Evolutionary conservation across 1,140 invertebrate genomes (phyloP).

Genomic region (Trissolcus basalis): DNA sequence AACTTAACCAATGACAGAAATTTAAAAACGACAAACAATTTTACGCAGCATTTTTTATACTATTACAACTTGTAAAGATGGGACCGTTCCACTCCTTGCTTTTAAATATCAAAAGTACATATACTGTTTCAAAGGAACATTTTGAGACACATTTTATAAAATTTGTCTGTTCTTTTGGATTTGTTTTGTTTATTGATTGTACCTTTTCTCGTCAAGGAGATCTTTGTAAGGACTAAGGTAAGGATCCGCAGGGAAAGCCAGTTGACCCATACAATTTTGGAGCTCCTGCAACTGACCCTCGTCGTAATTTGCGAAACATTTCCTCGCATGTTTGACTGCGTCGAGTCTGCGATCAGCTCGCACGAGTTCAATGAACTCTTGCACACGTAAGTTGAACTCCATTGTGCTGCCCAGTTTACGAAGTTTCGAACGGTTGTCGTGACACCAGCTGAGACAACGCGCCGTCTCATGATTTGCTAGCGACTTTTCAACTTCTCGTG

Average conservation of each 20-base stretch:
- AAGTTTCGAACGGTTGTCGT: conserved; percentile 97
- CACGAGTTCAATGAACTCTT: conserved; percentile 97
- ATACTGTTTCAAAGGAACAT: too few relatives aligned
- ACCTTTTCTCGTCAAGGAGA: conserved; percentile 79
- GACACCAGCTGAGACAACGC: conserved; percentile 96
- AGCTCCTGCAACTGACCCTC: conserved; percentile 91
- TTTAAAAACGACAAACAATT: too few relatives aligned
- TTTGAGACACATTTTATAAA: too few relatives aligned
- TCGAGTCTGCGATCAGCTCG: conserved; percentile 89
- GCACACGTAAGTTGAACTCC: conserved; percentile 93
- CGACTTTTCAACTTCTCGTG: conserved; percentile 90
- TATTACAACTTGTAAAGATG: too few relatives aligned
- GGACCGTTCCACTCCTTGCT: too few relatives aligned
- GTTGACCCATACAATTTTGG: conserved; percentile 94
- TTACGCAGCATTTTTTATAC: too few relatives aligned
- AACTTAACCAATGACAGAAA: too few relatives aligned
- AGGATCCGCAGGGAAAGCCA: conserved; percentile 92
- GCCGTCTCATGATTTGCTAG: conserved; percentile 87
- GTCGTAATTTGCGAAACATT: conserved; percentile 91
- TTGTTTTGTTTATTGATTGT: conserved; percentile 6
- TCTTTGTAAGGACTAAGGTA: conserved; percentile 84
- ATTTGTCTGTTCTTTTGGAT: too few relatives aligned
- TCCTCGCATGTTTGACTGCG: conserved; percentile 95
- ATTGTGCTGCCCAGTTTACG: conserved; percentile 92
- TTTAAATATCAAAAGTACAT: too few relatives aligned